These are phyloP conservation scores for Saturnia japonica DNA, from an alignment of 2,888 invertebrate species.

Conservation along the genomic window DNA sequence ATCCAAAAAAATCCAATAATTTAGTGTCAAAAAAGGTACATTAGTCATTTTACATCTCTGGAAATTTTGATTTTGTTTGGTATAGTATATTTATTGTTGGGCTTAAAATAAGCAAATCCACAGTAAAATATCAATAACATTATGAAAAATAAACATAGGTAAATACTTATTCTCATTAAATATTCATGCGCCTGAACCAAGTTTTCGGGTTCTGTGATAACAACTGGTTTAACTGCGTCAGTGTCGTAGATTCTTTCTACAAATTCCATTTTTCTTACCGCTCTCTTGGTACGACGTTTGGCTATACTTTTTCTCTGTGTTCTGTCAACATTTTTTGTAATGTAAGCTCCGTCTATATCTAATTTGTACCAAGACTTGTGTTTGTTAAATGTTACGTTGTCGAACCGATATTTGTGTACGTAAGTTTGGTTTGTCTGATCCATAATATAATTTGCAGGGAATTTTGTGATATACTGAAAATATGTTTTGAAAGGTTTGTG, in stretches of 20 bases:
- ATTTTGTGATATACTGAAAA: not conserved
- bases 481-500: not conserved
- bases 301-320: constrained; percentile 19
- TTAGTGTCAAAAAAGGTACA: too few relatives aligned
- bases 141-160: constrained; percentile 32
- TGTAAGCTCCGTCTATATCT: constrained; percentile 44
- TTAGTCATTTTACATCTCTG: not conserved
- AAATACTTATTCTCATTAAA: constrained; percentile 26
- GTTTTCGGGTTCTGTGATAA: constrained; percentile 22
- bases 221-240: not conserved
- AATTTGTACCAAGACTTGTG: constrained; percentile 55
- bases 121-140: constrained; percentile 36
- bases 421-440: not conserved
- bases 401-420: not conserved
- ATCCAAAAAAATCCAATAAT: too few relatives aligned
- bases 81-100: constrained; percentile 24
- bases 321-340: constrained; percentile 33
- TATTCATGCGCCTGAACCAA: constrained; percentile 27
- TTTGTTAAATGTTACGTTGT: constrained; percentile 35
- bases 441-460: not conserved
- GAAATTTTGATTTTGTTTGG: too few relatives aligned
- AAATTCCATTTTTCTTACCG: not conserved
- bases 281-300: constrained; percentile 8
- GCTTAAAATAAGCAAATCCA: constrained; percentile 32
- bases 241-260: not conserved